Base-by-base conservation (phyloP, 2,797 vertebrate species). In the Phrynocephalus guinanensis region DNA sequence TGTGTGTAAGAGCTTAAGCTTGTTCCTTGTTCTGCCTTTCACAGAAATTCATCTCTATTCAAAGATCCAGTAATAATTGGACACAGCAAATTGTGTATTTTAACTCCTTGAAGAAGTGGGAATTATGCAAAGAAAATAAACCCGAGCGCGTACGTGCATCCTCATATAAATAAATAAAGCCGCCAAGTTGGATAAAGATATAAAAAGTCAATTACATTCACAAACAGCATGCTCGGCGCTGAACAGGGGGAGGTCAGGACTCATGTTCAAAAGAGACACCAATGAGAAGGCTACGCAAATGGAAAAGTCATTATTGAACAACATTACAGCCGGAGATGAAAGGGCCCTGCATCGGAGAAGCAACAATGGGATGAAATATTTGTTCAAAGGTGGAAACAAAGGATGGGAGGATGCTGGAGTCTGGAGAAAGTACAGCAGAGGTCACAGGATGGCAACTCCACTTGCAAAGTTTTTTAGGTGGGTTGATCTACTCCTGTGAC, bases 251-350 rank as follows among this genome's bases (percentile, higher is more conserved):
- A 93, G 88, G 95, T 82, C 92, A 92, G 92, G 83, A 93, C 80
- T 90, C 88, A 82, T 91, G 96, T 94, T 95, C 93, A 91, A 87
- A 85, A 63, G 83, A 91, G 68, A 92, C 87, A n/a, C 79, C 86
- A 63, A 84, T 89, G 91, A 94, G 38, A 94, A 92, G 90, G 70
- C 48, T 67, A 93, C 95, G 91, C 82, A 95, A 96, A 95, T 93
- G 91, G 94, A 94, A 94, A 92, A 94, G 92, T 92, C 91, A 93
- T 94, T 96, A 95, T 83, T 94, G 93, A 33, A 33, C 33, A 94
- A 79, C 93, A 95, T 94, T 95, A 94, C 26, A 89, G 91, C 71
- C 90, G 90, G 89, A 94, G 93, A 96, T 95, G 93, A 96, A 96
- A 95, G 93, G 89, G 92, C 75, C 5, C 18, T 88, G 89, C 6